Evolutionary conservation across 2,888 invertebrate genomes (phyloP), one percentile per base, ranked within the genome.

Genomic region (Steinernema scapterisci): DNA sequence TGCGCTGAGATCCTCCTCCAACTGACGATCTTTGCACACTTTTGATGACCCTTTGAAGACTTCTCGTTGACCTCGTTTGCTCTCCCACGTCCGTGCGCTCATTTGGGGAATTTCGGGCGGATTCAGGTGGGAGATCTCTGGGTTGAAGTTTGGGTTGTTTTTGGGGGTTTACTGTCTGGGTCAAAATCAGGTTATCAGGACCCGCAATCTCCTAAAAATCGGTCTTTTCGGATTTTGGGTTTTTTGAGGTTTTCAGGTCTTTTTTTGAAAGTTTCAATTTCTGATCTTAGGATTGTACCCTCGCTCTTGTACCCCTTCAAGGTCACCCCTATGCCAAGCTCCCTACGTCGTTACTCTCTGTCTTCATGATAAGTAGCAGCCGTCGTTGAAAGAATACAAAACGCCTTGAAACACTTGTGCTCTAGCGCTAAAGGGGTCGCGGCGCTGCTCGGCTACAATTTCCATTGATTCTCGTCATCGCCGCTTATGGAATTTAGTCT

Each of bases 61-160:
- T 54, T 54, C 38, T 38, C 25, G 54, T 13, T 54, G 54, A 54
- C 54, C 54, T 21, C 54, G 54, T 54, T 54, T 48, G 16, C 19
- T 48, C 48, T 7, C 19, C 3, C 38, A 38, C 38, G 38, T 9
- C 38, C 38, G 48, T n/a, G 13, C 48, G 48, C 19, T 19, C 48
- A 16, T 5, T 19, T 13, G 48, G n/a, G 19, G 2, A 16, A 48
- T 48, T 48, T 19, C 13, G 16, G 48, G n/a, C 48, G 48, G n/a
- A 7, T 48, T 19, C 48, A 5, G 48, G 5, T 7, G 2, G 48
- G 38, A 6, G 38, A 38, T 38, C 38, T 38, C 38, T 38, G 38
- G 9, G 38, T 38, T 38, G n/a, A n/a, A n/a, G n/a, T 38, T 38
- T 38, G 38, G 38, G 38, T n/a, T n/a, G 38, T 38, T 48, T 48